Evolutionary conservation across 2,888 invertebrate genomes (phyloP).

Genomic region (Rhagonycha lutea): DNA sequence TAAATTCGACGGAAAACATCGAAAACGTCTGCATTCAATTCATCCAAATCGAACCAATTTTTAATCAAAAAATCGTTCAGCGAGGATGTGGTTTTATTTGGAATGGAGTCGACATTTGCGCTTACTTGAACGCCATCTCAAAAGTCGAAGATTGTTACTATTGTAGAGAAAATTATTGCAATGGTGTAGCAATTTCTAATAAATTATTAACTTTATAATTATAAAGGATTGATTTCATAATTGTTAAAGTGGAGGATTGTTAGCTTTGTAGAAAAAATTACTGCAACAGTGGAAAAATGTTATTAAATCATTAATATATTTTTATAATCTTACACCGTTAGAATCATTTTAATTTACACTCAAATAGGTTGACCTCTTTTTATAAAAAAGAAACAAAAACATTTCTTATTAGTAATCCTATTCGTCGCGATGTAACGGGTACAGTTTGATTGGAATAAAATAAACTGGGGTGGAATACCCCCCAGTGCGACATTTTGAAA

Average conservation of each 20-base stretch:
- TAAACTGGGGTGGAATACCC: not conserved
- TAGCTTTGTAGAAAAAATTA: not conserved
- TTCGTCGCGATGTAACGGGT: not conserved
- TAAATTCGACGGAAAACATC: no score
- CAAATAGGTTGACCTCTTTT: conserved; percentile 19
- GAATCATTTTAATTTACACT: conserved; percentile 26
- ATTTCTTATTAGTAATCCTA: conserved; percentile 32
- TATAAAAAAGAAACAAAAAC: conserved; percentile 26
- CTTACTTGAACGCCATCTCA: conserved; percentile 6
- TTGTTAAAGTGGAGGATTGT: not conserved
- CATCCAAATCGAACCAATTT: no score
- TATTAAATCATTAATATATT: conserved; percentile 8
- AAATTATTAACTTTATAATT: no score
- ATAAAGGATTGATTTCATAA: no score
- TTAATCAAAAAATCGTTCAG: not conserved
- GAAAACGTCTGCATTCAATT: no score
- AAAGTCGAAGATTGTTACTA: conserved; percentile 3
- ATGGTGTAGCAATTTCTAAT: not conserved
- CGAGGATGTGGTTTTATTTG: conserved; percentile 25
- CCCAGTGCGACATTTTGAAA: not conserved
- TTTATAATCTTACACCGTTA: conserved; percentile 28
- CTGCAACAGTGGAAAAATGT: not conserved
- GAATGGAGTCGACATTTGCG: conserved; percentile 21
- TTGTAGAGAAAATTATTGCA: conserved; percentile 15
- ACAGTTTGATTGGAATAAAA: not conserved